A percentile compares a stretch with the other conserved stretches of the same genome.
phyloP scores from a whole-genome alignment of 2,797 vertebrate genomes.

The Takifugu ocellatus region DNA sequence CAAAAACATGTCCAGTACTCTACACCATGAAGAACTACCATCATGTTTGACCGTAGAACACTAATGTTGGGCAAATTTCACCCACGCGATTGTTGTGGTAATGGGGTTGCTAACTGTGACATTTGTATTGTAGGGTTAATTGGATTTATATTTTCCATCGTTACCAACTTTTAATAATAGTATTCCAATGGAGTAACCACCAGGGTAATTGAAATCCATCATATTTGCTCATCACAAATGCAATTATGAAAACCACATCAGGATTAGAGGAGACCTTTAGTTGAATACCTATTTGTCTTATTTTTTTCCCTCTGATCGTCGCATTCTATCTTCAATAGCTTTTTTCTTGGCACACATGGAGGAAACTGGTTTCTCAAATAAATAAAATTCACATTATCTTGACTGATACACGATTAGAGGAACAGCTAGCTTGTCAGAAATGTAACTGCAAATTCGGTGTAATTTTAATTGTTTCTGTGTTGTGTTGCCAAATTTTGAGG shows the following conservation, averaged over 20 bases:
- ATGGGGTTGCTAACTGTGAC: too few relatives aligned
- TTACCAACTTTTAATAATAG: slow-evolving; percentile 60
- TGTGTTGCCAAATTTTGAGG: too few relatives aligned
- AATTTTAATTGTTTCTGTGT: slow-evolving; percentile 2
- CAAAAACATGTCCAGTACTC: slow-evolving; percentile 21
- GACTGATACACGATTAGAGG: slow-evolving; percentile 12
- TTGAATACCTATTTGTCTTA: slow-evolving; percentile 34
- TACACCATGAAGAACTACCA: slow-evolving; percentile 78
- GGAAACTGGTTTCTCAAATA: slow-evolving; percentile 9
- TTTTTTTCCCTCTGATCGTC: slow-evolving; percentile 34
- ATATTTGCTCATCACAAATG: slow-evolving; percentile 47
- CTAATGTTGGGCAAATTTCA: too few relatives aligned
- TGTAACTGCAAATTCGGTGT: slow-evolving; percentile 10
- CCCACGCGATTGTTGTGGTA: too few relatives aligned
- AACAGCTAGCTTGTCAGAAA: slow-evolving; percentile 3
- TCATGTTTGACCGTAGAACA: slow-evolving; percentile 45
- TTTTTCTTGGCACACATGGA: slow-evolving; percentile 5
- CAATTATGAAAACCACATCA: slow-evolving; percentile 75
- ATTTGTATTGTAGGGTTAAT: too few relatives aligned
- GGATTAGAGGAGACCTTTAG: slow-evolving; percentile 65
- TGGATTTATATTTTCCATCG: slow-evolving; percentile 6
- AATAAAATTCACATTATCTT: slow-evolving; percentile 13
- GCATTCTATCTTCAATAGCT: slow-evolving; percentile 1
- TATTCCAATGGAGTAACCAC: too few relatives aligned
- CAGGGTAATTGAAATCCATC: slow-evolving; percentile 15